These are phyloP conservation scores for Brienomyrus brachyistius DNA, from an alignment of 2,113 vertebrate species.

Conservation along the genomic window DNA sequence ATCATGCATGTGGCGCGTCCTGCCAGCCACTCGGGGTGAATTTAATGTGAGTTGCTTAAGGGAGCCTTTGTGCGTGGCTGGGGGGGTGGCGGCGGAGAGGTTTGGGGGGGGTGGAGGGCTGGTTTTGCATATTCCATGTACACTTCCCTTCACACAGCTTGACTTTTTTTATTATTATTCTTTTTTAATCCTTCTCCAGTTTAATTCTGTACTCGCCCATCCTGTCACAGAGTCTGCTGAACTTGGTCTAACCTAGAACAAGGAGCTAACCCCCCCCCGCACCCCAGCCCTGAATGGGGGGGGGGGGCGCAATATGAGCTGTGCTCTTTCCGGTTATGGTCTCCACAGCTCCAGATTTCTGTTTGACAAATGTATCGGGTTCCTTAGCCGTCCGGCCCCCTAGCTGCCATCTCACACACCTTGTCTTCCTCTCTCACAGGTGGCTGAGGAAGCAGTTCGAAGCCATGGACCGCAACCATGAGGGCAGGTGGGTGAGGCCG, in stretches of 20 bases:
- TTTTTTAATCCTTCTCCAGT: conserved; percentile 5
- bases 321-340: neutral
- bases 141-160: neutral
- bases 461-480: conserved; percentile 66
- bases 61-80: neutral
- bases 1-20: too few species aligned
- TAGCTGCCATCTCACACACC: neutral
- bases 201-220: neutral
- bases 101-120: neutral
- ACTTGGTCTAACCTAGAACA: neutral
- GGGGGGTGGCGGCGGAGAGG: neutral
- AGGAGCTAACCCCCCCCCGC: neutral
- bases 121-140: neutral
- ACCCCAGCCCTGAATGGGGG: neutral
- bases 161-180: neutral
- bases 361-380: neutral
- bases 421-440: conserved; percentile 43
- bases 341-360: neutral
- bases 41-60: neutral
- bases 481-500: conserved; percentile 68
- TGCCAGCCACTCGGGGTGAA: neutral
- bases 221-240: neutral
- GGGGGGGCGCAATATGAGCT: neutral
- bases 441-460: conserved; percentile 81
- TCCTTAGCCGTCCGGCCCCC: neutral